A percentile compares a stretch with the other conserved stretches of the same genome.
Conservation (phyloP, 2,797 vertebrate species). For the Urosaurus nigricauda region DNA sequence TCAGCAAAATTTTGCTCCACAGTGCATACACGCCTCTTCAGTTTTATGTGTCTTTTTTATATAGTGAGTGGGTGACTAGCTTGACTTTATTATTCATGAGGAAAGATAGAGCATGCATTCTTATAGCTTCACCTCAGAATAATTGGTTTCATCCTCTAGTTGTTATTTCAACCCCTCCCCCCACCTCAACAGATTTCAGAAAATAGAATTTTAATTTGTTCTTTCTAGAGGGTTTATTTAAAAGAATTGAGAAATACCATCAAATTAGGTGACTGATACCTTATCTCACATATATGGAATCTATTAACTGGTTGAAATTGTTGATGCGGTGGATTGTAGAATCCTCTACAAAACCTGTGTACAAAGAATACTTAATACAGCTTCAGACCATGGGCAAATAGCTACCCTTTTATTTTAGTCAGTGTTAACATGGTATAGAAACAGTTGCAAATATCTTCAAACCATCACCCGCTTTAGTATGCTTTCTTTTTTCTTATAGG, state of each 20-base stretch:
- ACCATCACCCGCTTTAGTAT: too few relatives aligned
- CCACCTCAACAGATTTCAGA: not conserved
- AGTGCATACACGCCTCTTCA: not conserved
- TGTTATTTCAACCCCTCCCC: not conserved
- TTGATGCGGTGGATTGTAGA: not conserved
- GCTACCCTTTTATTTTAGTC: not conserved
- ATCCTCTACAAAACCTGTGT: not conserved
- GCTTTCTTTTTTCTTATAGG: not conserved
- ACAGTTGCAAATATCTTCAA: not conserved
- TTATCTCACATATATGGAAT: not conserved
- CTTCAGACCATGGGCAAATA: not conserved
- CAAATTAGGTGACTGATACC: not conserved
- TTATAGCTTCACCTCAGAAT: not conserved
- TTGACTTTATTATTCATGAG: constrained; percentile 9
- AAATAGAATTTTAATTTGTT: not conserved
- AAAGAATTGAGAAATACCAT: not conserved
- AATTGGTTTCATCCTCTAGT: not conserved
- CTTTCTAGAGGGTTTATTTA: not conserved
- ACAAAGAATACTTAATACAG: not conserved
- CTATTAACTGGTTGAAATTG: not conserved
- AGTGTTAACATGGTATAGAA: not conserved
- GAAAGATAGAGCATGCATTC: not conserved
- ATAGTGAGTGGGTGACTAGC: not conserved
- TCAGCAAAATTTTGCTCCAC: not conserved
- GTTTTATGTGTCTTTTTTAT: not conserved